phyloP scores from a whole-genome alignment of 2,888 invertebrate species.

The Portevinia maculata region DNA sequence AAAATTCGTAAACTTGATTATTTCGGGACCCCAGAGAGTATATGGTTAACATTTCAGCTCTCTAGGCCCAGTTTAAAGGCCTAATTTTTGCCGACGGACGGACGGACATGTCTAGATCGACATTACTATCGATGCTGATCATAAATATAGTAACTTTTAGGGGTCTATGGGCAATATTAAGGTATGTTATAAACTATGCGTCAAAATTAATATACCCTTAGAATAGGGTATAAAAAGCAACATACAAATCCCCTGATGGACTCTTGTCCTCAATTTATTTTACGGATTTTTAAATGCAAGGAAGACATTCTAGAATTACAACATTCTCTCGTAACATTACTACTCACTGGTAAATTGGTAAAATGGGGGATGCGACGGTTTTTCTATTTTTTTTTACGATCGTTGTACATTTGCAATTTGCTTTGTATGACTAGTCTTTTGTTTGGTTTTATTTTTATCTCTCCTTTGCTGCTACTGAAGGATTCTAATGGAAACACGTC shows the following conservation, averaged over 20 bases:
- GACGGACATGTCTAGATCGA: too few relatives aligned
- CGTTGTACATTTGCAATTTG: slow-evolving; percentile 41
- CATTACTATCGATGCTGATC: too few relatives aligned
- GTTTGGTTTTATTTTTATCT: slow-evolving; percentile 2
- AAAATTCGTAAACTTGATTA: too few relatives aligned
- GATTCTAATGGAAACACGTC: slow-evolving; percentile 36
- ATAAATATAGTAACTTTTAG: too few relatives aligned
- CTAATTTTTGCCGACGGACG: too few relatives aligned
- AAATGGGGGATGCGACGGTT: slow-evolving; percentile 15
- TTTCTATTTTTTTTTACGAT: slow-evolving; percentile 3
- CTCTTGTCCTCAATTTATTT: slow-evolving; percentile 80
- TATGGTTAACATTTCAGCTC: too few relatives aligned
- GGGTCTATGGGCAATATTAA: too few relatives aligned
- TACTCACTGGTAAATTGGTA: background rate
- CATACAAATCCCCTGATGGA: slow-evolving; percentile 69
- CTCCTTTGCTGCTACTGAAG: background rate
- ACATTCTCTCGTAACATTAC: slow-evolving; percentile 26
- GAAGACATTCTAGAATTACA: slow-evolving; percentile 76
- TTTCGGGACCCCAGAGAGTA: too few relatives aligned
- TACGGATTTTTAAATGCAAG: slow-evolving; percentile 79
- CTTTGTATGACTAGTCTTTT: slow-evolving; percentile 20
- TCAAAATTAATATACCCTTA: too few relatives aligned
- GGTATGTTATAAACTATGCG: too few relatives aligned
- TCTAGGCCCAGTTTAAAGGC: too few relatives aligned
- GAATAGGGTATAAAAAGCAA: too few relatives aligned